Conservation (phyloP, 2,888 invertebrate species). For the Chesias legatella region DNA sequence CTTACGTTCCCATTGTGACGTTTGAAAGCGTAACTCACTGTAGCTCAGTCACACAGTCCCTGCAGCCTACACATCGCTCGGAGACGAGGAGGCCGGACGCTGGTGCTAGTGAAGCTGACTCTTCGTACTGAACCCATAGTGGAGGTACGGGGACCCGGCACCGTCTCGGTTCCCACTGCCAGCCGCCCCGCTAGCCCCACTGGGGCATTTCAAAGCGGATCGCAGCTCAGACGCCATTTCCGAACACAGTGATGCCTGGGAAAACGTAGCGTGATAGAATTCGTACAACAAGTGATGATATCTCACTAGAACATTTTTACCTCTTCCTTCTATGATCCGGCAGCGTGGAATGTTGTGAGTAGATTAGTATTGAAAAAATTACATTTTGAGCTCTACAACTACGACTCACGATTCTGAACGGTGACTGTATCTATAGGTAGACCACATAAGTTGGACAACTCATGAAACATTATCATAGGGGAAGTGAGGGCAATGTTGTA, state of each 20-base stretch:
- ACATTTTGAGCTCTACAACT: slow-evolving; percentile 15
- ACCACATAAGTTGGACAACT: too few relatives aligned
- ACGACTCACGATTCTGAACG: slow-evolving; percentile 10
- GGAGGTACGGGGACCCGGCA: slow-evolving; percentile 82
- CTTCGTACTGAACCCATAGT: slow-evolving; percentile 82
- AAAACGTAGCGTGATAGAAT: slow-evolving; percentile 25
- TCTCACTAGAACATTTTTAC: slow-evolving; percentile 49
- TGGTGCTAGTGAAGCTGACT: slow-evolving; percentile 75
- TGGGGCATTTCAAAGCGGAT: slow-evolving; percentile 84
- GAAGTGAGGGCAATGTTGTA: too few relatives aligned
- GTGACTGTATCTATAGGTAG: slow-evolving; percentile 7
- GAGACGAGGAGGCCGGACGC: slow-evolving; percentile 65
- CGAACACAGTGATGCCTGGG: slow-evolving; percentile 85
- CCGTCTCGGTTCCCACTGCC: slow-evolving; percentile 66
- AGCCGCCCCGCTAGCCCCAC: slow-evolving; percentile 65
- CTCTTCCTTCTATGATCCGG: slow-evolving; percentile 64
- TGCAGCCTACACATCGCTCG: slow-evolving; percentile 68
- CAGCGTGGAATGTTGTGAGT: slow-evolving; percentile 23
- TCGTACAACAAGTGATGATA: slow-evolving; percentile 1
- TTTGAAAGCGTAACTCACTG: too few relatives aligned
- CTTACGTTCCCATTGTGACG: too few relatives aligned
- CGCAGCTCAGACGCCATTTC: slow-evolving; percentile 87
- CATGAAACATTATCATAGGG: too few relatives aligned
- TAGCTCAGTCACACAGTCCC: slow-evolving; percentile 8
- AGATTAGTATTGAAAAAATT: slow-evolving; percentile 1